Base-by-base conservation (phyloP, 2,113 vertebrate genomes). In the Muscicapa adusta region DNA sequence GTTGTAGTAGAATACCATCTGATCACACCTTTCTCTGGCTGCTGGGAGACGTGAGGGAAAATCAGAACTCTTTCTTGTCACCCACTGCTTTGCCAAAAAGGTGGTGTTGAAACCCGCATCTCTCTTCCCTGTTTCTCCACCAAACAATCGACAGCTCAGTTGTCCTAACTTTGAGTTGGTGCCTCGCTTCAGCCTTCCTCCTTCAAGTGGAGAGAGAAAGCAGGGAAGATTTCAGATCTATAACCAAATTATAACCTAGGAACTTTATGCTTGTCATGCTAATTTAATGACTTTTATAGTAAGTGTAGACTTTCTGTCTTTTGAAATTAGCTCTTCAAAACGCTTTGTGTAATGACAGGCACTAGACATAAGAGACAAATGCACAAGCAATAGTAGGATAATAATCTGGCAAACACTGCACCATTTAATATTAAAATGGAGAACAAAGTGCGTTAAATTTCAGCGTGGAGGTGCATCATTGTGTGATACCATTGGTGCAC, bases 241-340 rank as follows among this genome's bases (percentile, higher is more conserved):
- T 96, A 97, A 95, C 92, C 81, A 96, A 97, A 97, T 95, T 96
- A 94, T 78, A 94, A 93, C 89, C 87, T 97, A 97, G 96, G 83
- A 97, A 96, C 88, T 96, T 96, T 85, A 68, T 93, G 93, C 92
- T 96, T 97, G 90, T 97, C 97, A 97, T 97, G 96, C 94, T 96
- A 92, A 97, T 97, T 78, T 96, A 94, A 97, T 97, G 96, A 97
- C 93, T 98, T 98, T 95, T 97, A 88, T 95, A 95, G 92, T 92
- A 91, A 96, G 96, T 94, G 88, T 96, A 84, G 97, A 96, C 97
- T 97, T 96, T 94, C 96, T 96, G 94, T 95, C 94, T 96, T 96
- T 98, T 89, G 96, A 97, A 98, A 97, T 97, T 92, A 97, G 95
- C 92, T 97, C 97, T 98, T 96, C 97, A 96, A 91, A 96, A 94